Percentiles rank a stretch among this genome's conserved stretches.
Conservation (phyloP, 2,797 vertebrate species). For the Hybognathus amarus region DNA sequence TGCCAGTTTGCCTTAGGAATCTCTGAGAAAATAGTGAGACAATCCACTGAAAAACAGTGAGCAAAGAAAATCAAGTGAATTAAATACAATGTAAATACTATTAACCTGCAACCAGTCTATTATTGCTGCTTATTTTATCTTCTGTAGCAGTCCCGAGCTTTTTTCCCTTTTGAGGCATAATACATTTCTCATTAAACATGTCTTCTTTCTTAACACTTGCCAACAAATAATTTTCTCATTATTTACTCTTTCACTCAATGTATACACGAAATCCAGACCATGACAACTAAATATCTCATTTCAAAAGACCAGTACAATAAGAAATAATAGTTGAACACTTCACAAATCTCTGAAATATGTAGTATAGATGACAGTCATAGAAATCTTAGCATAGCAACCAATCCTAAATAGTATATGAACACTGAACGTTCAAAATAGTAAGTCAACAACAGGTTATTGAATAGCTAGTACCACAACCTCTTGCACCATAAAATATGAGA, state of each 20-base stretch:
- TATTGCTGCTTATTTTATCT: neutral
- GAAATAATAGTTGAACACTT: neutral
- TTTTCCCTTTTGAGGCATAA: neutral
- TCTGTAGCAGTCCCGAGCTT: neutral
- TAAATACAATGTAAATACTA: neutral
- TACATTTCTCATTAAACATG: neutral
- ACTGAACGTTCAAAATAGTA: neutral
- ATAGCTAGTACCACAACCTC: neutral
- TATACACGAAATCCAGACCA: neutral
- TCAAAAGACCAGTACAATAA: neutral
- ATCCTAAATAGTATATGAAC: neutral
- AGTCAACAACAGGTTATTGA: neutral
- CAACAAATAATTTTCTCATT: neutral
- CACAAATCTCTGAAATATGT: neutral
- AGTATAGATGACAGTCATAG: neutral
- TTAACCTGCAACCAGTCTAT: neutral
- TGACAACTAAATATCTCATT: neutral
- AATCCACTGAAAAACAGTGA: slow-evolving; percentile 43
- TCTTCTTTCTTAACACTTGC: neutral
- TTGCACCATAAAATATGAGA: neutral
- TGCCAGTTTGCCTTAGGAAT: slow-evolving; percentile 60
- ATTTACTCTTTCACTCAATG: neutral
- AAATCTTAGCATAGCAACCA: neutral
- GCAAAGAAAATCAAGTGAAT: slow-evolving; percentile 28
- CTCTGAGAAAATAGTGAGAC: slow-evolving; percentile 27